Percentiles rank a stretch among this genome's conserved stretches.
phyloP scores from a whole-genome alignment of 1,140 invertebrate species.

The Drosophila fuyamai region DNA sequence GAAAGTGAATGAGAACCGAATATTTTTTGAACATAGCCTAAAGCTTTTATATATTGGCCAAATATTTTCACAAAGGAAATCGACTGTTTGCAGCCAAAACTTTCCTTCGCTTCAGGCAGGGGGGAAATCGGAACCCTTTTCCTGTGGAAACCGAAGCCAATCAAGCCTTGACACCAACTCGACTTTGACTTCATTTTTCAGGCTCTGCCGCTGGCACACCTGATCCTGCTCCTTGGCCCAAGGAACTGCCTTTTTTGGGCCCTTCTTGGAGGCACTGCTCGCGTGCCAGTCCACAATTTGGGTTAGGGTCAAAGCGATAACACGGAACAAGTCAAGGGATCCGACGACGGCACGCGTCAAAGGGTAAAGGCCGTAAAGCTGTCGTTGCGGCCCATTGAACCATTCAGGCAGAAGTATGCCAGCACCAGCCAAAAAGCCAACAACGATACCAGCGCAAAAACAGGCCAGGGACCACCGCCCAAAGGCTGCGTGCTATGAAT shows the following conservation, averaged over 20 bases:
- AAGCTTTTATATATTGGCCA: not conserved
- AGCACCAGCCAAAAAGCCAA: conserved; percentile 16
- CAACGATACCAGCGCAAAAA: conserved; percentile 12
- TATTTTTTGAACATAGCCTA: not conserved
- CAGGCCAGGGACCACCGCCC: conserved; percentile 25
- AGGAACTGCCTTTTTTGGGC: conserved; percentile 14
- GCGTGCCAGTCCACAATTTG: conserved; percentile 78
- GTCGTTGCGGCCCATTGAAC: conserved; percentile 53
- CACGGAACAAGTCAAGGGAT: conserved; percentile 72
- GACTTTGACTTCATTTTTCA: conserved; percentile 71
- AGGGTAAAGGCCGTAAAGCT: conserved; percentile 72
- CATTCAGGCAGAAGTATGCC: conserved; percentile 47
- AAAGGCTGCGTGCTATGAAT: conserved; percentile 68
- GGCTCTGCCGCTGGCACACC: conserved; percentile 39
- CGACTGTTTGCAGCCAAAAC: conserved; percentile 62
- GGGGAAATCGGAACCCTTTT: conserved; percentile 10
- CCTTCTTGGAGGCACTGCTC: conserved; percentile 26
- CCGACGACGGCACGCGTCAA: conserved; percentile 60
- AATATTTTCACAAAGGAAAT: conserved; percentile 46
- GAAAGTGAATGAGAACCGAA: not conserved
- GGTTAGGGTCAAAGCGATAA: conserved; percentile 84
- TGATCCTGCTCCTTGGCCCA: conserved; percentile 5
- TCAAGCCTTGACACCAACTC: conserved; percentile 59
- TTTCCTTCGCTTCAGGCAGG: conserved; percentile 43
- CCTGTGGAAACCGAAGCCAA: conserved; percentile 25